These are phyloP conservation scores for Caenorhabditis sinica DNA, from an alignment of 2,888 invertebrate genomes.

Conservation along the genomic window DNA sequence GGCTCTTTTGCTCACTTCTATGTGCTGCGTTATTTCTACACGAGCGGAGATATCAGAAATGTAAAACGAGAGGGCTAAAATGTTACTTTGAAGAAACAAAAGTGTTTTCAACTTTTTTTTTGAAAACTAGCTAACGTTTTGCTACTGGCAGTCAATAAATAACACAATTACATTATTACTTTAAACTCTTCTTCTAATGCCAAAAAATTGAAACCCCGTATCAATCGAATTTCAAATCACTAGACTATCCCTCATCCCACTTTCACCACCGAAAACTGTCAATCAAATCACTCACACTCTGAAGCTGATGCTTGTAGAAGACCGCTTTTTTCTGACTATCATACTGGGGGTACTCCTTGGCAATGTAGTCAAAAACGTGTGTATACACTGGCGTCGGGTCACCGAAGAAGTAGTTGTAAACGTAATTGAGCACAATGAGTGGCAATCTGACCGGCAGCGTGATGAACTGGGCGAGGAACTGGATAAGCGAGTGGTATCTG, in stretches of 20 bases:
- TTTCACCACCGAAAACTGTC: neutral
- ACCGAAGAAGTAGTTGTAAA: constrained; percentile 51
- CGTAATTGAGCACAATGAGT: constrained; percentile 36
- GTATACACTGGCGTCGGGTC: neutral
- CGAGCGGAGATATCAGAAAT: too few relatives aligned
- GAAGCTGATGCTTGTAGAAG: constrained; percentile 34
- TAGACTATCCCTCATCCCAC: neutral
- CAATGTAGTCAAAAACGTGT: constrained; percentile 53
- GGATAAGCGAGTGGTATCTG: constrained; percentile 47
- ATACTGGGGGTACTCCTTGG: constrained; percentile 18
- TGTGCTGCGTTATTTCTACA: too few relatives aligned
- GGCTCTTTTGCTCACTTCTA: too few relatives aligned
- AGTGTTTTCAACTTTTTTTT: too few relatives aligned
- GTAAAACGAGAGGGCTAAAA: too few relatives aligned
- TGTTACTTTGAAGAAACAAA: too few relatives aligned
- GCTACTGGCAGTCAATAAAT: too few relatives aligned
- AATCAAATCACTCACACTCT: constrained; percentile 23
- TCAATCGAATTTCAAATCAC: too few relatives aligned
- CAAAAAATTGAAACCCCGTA: too few relatives aligned
- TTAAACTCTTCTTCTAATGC: too few relatives aligned
- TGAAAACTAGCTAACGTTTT: too few relatives aligned
- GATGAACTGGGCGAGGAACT: constrained; percentile 51
- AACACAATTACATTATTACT: too few relatives aligned
- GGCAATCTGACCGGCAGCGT: constrained; percentile 57
- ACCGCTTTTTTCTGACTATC: neutral